These are phyloP conservation scores for Acronicta aceris DNA, from an alignment of 2,888 invertebrate species.

Conservation along the genomic window DNA sequence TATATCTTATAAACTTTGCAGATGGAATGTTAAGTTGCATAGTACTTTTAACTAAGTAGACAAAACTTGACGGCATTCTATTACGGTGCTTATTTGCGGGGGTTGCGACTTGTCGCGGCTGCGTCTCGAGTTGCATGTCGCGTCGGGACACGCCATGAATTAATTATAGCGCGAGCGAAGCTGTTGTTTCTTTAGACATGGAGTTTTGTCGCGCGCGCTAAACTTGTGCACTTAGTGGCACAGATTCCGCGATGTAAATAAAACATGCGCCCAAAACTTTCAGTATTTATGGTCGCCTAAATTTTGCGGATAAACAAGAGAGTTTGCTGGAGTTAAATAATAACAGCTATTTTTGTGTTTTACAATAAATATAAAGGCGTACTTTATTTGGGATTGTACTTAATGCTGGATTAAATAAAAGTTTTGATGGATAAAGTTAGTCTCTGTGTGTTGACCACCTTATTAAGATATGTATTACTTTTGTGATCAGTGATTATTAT, in stretches of 20 bases:
- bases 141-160: slow-evolving; percentile 66
- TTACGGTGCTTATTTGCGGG: slow-evolving; percentile 32
- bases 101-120: slow-evolving; percentile 38
- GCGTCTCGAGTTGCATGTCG: slow-evolving; percentile 50
- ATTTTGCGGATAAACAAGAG: slow-evolving; percentile 34
- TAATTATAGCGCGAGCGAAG: slow-evolving; percentile 68
- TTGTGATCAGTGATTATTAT: neutral
- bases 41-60: slow-evolving; percentile 47
- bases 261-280: slow-evolving; percentile 46
- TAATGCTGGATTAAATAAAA: slow-evolving; percentile 8
- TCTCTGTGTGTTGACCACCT: neutral
- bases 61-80: slow-evolving; percentile 37
- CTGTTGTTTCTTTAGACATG: slow-evolving; percentile 63
- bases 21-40: slow-evolving; percentile 32
- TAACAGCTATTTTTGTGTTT: slow-evolving; percentile 43
- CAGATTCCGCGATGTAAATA: slow-evolving; percentile 49
- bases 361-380: slow-evolving; percentile 27
- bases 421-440: slow-evolving; percentile 10
- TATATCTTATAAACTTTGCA: slow-evolving; percentile 24
- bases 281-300: slow-evolving; percentile 40
- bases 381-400: slow-evolving; percentile 11
- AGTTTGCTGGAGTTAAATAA: slow-evolving; percentile 39
- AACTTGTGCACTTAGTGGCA: slow-evolving; percentile 47
- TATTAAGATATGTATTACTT: too few species aligned
- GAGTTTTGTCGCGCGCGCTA: slow-evolving; percentile 59